Base-by-base conservation (phyloP, 2,888 invertebrate species). In the Dexiosoma caninum region DNA sequence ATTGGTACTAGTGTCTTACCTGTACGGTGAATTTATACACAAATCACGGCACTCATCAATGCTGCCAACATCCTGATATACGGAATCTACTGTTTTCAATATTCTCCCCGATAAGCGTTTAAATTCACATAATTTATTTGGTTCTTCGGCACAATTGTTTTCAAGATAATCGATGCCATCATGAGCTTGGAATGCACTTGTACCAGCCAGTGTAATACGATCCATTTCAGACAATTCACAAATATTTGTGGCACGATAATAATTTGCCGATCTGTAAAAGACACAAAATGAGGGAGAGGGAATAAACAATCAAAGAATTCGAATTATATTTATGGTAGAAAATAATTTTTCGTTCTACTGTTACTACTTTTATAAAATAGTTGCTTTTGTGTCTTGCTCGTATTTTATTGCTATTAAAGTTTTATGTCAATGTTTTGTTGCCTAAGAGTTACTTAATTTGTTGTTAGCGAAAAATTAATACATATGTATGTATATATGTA, bases 161-260 rank as follows among this genome's bases (percentile, higher is more conserved):
- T 97, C 97, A 91, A 97, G 92, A 91, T 96, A 97, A 89, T 97
- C 96, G 87, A 86, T 91, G 91, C 92, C 92, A 90, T 93, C 92
- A 83, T 92, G 92, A 81, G 92, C 91, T 88, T 94, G 93, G 91
- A 96, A 95, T 85, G 94, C 93, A 86, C 92, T 95, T 82, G 95
- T 95, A 86, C 96, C 96, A 78, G 95, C 96, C 86, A 96, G 92
- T 69, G 97, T 96, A 90, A 97, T 93, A 85, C 97, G 93, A 91
- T 97, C 97, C 96, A 97, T 96, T 91, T 95, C 96, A 82, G 96
- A 96, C 86, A 97, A 92, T 89, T 95, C 95, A 91, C 97, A 97
- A 88, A 94, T 94, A 84, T 95, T 95, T 83, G 95, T 95, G 84
- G 93, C 93, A 91, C 95, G 95, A 91, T 95, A 94, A 92, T 95